Evolutionary conservation across 2,888 invertebrate genomes (phyloP), one percentile per base, ranked within the genome.

Genomic region (Rosalia funebris): DNA sequence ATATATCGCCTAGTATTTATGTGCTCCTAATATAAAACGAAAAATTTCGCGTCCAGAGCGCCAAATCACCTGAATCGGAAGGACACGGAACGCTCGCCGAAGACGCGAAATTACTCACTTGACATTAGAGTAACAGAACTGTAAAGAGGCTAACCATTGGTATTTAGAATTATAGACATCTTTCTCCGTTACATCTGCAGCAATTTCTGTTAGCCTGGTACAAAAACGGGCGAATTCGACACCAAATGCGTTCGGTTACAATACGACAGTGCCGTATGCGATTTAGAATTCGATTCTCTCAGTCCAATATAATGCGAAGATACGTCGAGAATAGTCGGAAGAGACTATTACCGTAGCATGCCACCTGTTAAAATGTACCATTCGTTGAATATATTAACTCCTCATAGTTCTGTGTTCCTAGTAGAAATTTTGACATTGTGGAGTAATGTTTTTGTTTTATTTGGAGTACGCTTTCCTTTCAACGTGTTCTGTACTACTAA

Each of bases 21-120:
- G 50, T 7, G 14, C 12, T 37, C 68, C 68, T 68, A 50, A 20
- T 65, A 36, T 25, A 57, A 63, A 63, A 62, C 45, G 56, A 57
- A 62, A 59, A 67, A 66, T 59, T 69, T 72, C 63, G 69, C 71
- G 71, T 71, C 69, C 69, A 71, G 64, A 71, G 72, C 69, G 71
- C 71, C 69, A 67, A 66, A 46, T 14, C 36, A 57, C 54, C 20
- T 15, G 15, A 16, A 41, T 50, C 31, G 47, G 31, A 37, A 39
- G 31, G 9, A 42, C 44, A 42, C 12, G 25, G 31, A 47, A 57
- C 45, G 34, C 11, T 37, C 12, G 48, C 20, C 20, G 50, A 50
- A 50, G 39, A 50, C 20, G 39, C 50, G 39, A 39, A 50, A 50
- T 15, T 15, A 19, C 39, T 39, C 20, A 39, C 20, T n/a, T 7